Conservation (phyloP, 1,140 invertebrate genomes). For the Tetramorium parvispinum region DNA sequence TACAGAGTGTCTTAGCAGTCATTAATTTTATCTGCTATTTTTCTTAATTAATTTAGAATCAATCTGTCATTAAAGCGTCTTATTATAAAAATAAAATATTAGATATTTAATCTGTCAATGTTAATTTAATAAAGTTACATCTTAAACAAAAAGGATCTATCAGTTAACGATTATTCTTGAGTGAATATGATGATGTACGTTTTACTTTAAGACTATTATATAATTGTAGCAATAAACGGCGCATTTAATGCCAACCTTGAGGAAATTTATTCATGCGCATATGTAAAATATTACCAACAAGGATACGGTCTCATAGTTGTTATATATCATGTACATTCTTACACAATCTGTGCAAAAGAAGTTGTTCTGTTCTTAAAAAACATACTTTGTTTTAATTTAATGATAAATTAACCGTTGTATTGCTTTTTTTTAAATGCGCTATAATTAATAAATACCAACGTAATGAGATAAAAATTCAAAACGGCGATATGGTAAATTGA, state of each 20-base stretch:
- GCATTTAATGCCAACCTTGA: slow-evolving; percentile 22
- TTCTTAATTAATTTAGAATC: not conserved
- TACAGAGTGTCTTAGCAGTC: not conserved
- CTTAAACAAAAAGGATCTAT: not conserved
- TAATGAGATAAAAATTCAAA: not conserved
- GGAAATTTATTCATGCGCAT: not conserved
- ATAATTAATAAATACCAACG: not conserved
- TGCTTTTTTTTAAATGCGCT: not conserved
- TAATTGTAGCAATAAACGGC: slow-evolving; percentile 41
- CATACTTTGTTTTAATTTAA: not conserved
- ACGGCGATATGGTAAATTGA: not conserved
- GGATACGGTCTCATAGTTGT: slow-evolving; percentile 2
- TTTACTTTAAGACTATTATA: not conserved
- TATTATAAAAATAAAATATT: not conserved
- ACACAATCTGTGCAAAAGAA: not conserved
- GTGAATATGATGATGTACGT: not conserved
- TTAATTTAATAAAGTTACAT: not conserved
- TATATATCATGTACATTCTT: not conserved
- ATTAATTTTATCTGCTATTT: slow-evolving; percentile 18
- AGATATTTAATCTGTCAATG: not conserved
- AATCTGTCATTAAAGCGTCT: not conserved
- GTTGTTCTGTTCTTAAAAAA: not conserved
- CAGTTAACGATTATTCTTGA: not conserved
- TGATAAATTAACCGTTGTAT: not conserved
- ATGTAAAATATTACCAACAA: slow-evolving; percentile 13